Evolutionary conservation across 1,140 invertebrate genomes (phyloP), one percentile per base, ranked within the genome.

Genomic region (Rhysida immarginata): DNA sequence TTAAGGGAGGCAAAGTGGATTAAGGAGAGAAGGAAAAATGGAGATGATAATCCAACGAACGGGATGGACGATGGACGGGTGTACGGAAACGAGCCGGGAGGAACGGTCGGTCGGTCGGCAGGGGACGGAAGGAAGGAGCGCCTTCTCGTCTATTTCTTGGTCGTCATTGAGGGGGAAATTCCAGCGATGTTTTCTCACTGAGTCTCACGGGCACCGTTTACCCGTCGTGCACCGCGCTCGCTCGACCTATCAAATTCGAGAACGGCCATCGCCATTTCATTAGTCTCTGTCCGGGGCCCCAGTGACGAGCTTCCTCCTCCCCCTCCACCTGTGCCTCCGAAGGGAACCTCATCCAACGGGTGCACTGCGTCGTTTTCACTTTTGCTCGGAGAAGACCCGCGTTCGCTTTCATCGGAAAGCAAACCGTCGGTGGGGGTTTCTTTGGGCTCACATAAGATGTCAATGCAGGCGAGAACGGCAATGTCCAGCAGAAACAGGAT

Each of bases 241-340:
- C 3, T 5, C 43, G 20, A 41, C 54, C 54, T 55, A 55, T 55
- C 54, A 55, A 55, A 26, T 21, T 8, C 8, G 24, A 55, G 54
- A 18, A 25, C 8, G 45, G 5, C 45, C 5, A 55, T 55, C n/a
- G n/a, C n/a, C 53, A 50, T 23, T 25, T 49, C 44, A 55, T 55
- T 55, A 55, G 54, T 43, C 54, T 55, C 54, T 5, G 11, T 2
- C 3, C 5, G 3, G 24, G 49, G 24, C 5, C 26, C 49, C 26
- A 8, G 20, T 46, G 8, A 11, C 5, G 20, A 11, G 16, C 44
- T 8, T 23, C 21, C 5, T 16, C 21, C 8, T 23, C 21, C 20
- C 5, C 5, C 18, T 13, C 18, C 44, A 46, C 44, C 44, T 35
- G 5, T 35, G 5, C 29, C 16, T 35, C 29, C 16, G 5, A 5